phyloP scores from a whole-genome alignment of 2,797 vertebrate species.

The Poeciliopsis gracilis region DNA sequence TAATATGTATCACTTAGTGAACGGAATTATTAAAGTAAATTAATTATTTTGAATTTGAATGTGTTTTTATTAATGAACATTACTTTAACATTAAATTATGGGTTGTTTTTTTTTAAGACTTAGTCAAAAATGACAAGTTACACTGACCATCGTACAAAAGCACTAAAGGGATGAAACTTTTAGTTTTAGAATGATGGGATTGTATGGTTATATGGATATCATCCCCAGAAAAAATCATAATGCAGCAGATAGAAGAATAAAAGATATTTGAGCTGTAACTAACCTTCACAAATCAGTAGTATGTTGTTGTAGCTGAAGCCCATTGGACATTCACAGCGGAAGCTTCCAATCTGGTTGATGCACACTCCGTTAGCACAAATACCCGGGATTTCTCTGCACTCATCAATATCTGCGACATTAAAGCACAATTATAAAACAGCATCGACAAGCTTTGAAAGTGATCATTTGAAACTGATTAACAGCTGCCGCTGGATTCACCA shows the following conservation, averaged over 20 bases:
- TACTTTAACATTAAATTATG: not conserved
- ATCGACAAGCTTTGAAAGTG: not conserved
- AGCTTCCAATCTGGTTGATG: conserved; percentile 95
- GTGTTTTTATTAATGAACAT: not conserved
- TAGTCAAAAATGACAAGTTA: not conserved
- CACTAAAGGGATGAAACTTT: not conserved
- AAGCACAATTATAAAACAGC: not conserved
- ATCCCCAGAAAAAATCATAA: not conserved
- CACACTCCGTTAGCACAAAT: conserved; percentile 91
- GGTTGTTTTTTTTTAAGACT: not conserved
- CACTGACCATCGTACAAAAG: not conserved
- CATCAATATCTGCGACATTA: conserved; percentile 87
- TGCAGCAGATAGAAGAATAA: not conserved
- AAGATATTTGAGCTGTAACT: not conserved
- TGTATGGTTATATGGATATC: not conserved
- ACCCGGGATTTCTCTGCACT: conserved; percentile 91
- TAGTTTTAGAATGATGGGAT: not conserved
- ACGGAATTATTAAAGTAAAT: not conserved
- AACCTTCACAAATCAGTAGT: conserved; percentile 94
- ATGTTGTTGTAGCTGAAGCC: conserved; percentile 95
- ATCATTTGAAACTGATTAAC: not conserved
- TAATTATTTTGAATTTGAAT: not conserved
- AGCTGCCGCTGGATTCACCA: not conserved
- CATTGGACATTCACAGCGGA: conserved; percentile 92
- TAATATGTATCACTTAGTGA: not conserved